Evolutionary conservation across 2,113 vertebrate genomes (phyloP).

Genomic region (Anthoscopus minutus): DNA sequence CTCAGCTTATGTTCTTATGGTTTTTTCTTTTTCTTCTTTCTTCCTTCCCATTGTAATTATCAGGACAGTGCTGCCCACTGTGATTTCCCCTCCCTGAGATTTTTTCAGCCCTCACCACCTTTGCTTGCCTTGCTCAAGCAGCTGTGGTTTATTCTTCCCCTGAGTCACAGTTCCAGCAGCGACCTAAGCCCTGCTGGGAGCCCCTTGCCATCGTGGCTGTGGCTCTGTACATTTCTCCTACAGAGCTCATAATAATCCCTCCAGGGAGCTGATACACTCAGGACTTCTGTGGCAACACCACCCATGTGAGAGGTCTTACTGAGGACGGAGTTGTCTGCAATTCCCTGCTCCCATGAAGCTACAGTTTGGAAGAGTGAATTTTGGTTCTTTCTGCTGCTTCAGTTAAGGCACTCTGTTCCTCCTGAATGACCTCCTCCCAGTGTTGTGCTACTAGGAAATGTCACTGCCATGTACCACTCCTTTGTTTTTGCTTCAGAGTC

Average conservation of each 20-base stretch:
- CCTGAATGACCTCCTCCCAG: background rate
- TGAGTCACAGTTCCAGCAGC: background rate
- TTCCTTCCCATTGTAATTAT: background rate
- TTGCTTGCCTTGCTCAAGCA: background rate
- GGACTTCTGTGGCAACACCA: background rate
- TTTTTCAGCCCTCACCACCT: background rate
- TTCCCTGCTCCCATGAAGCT: background rate
- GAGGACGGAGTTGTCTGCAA: background rate
- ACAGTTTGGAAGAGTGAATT: background rate
- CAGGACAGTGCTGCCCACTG: background rate
- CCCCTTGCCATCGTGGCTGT: fast-evolving
- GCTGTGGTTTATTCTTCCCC: background rate
- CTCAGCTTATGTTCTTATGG: background rate
- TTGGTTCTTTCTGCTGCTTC: background rate
- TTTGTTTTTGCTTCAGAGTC: background rate
- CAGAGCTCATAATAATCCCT: background rate
- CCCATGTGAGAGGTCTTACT: background rate
- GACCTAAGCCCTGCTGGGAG: background rate
- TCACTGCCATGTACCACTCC: background rate
- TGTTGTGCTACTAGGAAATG: background rate
- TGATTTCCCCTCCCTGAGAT: background rate
- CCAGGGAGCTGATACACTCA: background rate
- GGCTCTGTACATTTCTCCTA: background rate
- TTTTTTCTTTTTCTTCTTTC: fast-evolving
- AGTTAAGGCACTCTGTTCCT: background rate